Evolutionary conservation across 1,140 invertebrate genomes (phyloP).

Genomic region (Leptopilina clavipes): DNA sequence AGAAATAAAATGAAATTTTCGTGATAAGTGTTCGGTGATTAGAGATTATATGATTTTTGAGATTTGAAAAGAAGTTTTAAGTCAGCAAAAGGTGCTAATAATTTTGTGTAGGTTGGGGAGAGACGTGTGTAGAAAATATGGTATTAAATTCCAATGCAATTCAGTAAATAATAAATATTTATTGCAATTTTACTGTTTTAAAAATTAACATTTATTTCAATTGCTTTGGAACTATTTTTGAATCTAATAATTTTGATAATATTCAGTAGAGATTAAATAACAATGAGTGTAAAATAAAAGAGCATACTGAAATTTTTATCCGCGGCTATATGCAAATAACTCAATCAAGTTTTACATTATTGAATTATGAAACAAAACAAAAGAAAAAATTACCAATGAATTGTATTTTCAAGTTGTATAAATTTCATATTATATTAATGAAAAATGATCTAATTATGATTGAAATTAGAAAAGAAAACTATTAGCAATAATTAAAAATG

Average conservation of each 20-base stretch:
- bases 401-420: no score
- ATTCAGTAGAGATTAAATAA: no score
- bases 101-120: constrained; percentile 31
- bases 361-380: not conserved
- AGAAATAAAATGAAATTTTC: constrained; percentile 1
- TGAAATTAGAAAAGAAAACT: not conserved
- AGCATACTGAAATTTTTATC: no score
- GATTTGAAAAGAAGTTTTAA: not conserved
- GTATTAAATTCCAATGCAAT: not conserved
- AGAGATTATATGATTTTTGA: not conserved
- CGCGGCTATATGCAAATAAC: not conserved
- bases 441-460: not conserved
- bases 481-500: not conserved
- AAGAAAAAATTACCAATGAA: not conserved
- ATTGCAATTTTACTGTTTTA: not conserved
- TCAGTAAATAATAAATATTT: not conserved
- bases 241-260: not conserved
- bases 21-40: constrained; percentile 1
- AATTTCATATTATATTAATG: no score
- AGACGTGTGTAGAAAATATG: not conserved
- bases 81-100: constrained; percentile 30
- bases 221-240: not conserved
- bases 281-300: no score
- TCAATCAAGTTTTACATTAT: constrained; percentile 1
- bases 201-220: not conserved